Base-by-base conservation (phyloP, 2,797 vertebrate genomes). In the Antennarius maculatus region DNA sequence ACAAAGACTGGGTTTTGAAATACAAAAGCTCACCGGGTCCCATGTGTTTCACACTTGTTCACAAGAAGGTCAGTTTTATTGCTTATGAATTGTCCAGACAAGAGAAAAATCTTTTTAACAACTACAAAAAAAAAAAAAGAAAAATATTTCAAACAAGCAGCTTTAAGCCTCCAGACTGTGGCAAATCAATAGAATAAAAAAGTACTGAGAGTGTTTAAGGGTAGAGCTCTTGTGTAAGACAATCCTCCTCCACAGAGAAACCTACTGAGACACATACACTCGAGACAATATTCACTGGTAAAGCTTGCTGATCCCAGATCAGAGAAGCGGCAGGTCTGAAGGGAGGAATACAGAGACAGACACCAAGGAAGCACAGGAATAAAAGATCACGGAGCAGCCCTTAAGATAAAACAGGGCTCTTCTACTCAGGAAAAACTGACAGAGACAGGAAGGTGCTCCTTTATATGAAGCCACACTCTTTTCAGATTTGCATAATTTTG, bases 141-240 rank as follows among this genome's bases (percentile, higher is more conserved):
- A 62, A 17, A 23, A 49, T 23, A 18, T 41, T 61, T 48, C 61
- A 71, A 61, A 77, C 60, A 80, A 69, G 67, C 51, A 71, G 51
- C 62, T 74, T 64, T 62, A 64, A 79, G 78, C 51, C 59, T 53
- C 72, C 71, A 80, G 68, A 83, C 52, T 54, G 69, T 62, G 64
- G 37, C 67, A 81, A 87, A 86, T 88, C 81, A 76, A 82, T 78
- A 37, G 81, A 92, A 94, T 92, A 88, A 86, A 94, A 88, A 91
- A 85, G 88, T 93, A 95, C 91, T 92, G 94, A 96, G 93, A 93
- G 94, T 88, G 85, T 95, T 95, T 93, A 95, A 93, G 77, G 74
- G 71, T 49, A 42, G 74, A 79, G 78, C 87, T 87, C 87, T 87
- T 58, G 82, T 92, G 91, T 90, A 90, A 80, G 58, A 93, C 89